Conservation (phyloP, 35 echinoderm and acorn worm genomes). For the Diadema setosum region DNA sequence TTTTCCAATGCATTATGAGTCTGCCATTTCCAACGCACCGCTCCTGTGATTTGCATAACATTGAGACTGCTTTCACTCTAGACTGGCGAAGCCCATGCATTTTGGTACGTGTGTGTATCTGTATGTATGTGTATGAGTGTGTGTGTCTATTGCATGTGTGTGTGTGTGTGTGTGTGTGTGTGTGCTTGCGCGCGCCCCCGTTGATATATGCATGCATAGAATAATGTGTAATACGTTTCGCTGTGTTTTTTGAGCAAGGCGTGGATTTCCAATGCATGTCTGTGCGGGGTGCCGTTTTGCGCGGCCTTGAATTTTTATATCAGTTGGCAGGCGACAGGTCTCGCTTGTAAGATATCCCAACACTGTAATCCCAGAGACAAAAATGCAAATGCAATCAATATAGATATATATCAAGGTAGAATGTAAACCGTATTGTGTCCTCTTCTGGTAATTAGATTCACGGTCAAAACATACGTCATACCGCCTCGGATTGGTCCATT, state of each 20-base stretch:
- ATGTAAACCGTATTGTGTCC: background rate
- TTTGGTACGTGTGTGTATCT: background rate
- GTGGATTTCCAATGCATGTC: background rate
- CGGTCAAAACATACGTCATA: background rate
- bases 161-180: background rate
- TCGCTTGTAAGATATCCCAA: background rate
- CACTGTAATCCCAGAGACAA: background rate
- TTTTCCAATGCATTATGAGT: slow-evolving; percentile 16
- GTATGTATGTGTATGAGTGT: background rate
- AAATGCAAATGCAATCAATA: slow-evolving; percentile 3
- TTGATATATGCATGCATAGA: background rate
- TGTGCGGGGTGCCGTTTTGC: background rate
- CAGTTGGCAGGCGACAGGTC: background rate
- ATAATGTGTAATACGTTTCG: background rate
- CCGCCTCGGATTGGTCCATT: too few species aligned
- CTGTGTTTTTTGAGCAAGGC: background rate
- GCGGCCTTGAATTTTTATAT: background rate
- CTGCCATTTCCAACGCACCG: slow-evolving; percentile 8
- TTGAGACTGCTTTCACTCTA: background rate
- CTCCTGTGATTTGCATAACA: background rate
- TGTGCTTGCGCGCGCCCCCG: background rate
- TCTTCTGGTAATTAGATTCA: background rate
- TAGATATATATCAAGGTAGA: background rate
- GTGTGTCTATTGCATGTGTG: background rate
- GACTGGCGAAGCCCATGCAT: background rate